Conservation (phyloP, 2,797 vertebrate genomes). For the Phalanger gymnotis region DNA sequence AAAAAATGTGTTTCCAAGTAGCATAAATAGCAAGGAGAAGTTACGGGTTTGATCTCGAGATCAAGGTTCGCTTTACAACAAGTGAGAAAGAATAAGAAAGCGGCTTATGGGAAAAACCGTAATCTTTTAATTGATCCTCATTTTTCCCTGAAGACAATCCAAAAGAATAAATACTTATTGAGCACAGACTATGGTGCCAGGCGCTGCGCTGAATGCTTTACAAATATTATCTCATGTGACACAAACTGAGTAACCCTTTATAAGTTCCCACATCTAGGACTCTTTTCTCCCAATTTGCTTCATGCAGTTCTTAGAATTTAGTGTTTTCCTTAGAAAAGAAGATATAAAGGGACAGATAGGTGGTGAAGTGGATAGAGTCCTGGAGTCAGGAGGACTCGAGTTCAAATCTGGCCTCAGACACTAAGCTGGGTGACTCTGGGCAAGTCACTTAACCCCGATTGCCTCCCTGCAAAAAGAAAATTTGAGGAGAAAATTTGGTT, state of each 20-base stretch:
- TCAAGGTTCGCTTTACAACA: not conserved
- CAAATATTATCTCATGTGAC: not conserved
- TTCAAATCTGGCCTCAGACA: not conserved
- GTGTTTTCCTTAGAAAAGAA: not conserved
- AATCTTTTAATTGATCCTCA: slow-evolving; percentile 1
- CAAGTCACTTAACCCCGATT: not conserved
- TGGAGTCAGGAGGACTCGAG: not conserved
- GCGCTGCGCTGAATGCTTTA: not conserved
- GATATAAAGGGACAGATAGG: not conserved
- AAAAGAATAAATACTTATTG: not conserved
- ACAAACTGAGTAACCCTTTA: not conserved
- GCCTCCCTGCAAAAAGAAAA: not conserved
- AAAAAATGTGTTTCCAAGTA: not conserved
- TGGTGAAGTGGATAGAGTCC: not conserved
- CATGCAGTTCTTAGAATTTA: not conserved
- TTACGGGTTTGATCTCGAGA: not conserved
- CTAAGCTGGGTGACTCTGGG: too few species aligned
- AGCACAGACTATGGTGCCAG: not conserved
- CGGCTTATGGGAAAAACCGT: not conserved
- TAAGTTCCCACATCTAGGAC: not conserved
- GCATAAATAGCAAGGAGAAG: not conserved
- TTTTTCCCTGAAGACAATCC: slow-evolving; percentile 19
- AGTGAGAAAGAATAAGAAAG: not conserved
- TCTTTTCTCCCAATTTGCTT: not conserved
- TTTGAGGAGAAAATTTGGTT: not conserved